Conservation (phyloP, 2,797 vertebrate genomes). For the Florisuga fusca region DNA sequence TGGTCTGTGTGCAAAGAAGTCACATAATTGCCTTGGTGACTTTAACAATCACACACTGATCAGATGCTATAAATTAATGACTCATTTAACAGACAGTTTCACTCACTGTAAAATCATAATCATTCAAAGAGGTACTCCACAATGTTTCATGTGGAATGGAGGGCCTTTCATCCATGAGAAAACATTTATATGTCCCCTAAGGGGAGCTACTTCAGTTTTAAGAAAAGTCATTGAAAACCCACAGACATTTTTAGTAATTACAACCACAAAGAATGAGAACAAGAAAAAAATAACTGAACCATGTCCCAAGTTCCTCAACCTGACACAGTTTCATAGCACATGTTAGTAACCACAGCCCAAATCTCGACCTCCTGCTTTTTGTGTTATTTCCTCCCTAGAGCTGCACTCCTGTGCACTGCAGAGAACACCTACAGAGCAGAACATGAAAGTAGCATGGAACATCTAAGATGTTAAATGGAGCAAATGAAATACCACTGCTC, state of each 20-base stretch:
- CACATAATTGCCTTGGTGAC: neutral
- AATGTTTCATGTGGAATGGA: slow-evolving; percentile 29
- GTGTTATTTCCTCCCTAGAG: slow-evolving; percentile 14
- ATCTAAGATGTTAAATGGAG: neutral
- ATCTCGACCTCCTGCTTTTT: neutral
- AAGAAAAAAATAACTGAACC: slow-evolving; percentile 31
- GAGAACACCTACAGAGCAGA: neutral
- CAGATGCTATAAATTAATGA: neutral
- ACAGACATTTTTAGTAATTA: slow-evolving; percentile 37
- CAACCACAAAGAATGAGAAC: slow-evolving; percentile 22
- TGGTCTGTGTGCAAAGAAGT: neutral
- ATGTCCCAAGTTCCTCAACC: slow-evolving; percentile 30
- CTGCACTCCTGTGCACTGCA: neutral
- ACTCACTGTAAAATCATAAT: neutral
- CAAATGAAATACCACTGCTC: neutral
- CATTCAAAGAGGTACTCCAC: neutral
- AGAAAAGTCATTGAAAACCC: slow-evolving; percentile 53
- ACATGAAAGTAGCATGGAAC: neutral
- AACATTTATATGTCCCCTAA: neutral
- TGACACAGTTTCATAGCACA: neutral
- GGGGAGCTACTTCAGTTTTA: slow-evolving; percentile 23
- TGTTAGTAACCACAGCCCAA: slow-evolving; percentile 12
- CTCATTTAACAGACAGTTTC: neutral
- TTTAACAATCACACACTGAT: neutral
- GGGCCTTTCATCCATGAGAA: slow-evolving; percentile 5